Percentiles rank a stretch among this genome's conserved stretches.
Conservation (phyloP, 2,113 vertebrate genomes). For the Patagioenas fasciata region DNA sequence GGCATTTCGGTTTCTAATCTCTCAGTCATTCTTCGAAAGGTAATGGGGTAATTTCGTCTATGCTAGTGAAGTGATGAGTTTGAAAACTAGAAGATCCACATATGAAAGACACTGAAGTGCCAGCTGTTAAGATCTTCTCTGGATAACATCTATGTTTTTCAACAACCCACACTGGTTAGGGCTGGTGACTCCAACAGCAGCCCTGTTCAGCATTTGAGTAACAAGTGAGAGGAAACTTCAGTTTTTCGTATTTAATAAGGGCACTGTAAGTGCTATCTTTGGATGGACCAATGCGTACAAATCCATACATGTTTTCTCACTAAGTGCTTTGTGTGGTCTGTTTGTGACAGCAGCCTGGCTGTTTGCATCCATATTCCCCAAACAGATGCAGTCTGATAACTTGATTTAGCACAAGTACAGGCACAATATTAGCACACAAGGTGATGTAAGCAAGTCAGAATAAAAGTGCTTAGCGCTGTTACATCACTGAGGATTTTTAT, state of each 20-base stretch:
- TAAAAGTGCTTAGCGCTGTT: not conserved
- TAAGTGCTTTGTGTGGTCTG: not conserved
- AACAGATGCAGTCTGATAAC: not conserved
- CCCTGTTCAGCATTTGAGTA: not conserved
- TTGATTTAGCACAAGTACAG: not conserved
- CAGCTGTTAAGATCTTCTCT: not conserved
- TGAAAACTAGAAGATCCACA: not conserved
- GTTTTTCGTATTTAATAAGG: not conserved
- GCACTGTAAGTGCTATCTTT: not conserved
- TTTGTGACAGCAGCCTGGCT: not conserved
- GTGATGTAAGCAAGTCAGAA: not conserved
- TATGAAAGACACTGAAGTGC: not conserved
- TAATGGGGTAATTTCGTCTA: not conserved
- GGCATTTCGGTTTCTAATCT: not conserved
- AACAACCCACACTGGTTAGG: not conserved
- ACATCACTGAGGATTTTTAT: not conserved
- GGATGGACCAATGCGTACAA: not conserved
- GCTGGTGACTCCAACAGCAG: not conserved
- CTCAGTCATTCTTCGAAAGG: not conserved
- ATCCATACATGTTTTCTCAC: not conserved
- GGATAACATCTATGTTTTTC: not conserved
- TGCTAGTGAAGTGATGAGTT: not conserved
- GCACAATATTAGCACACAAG: not conserved
- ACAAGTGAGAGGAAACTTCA: not conserved
- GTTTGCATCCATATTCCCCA: not conserved